Evolutionary conservation across 2,888 invertebrate genomes (phyloP), one percentile per base, ranked within the genome.

Genomic region (Amiota mariae): DNA sequence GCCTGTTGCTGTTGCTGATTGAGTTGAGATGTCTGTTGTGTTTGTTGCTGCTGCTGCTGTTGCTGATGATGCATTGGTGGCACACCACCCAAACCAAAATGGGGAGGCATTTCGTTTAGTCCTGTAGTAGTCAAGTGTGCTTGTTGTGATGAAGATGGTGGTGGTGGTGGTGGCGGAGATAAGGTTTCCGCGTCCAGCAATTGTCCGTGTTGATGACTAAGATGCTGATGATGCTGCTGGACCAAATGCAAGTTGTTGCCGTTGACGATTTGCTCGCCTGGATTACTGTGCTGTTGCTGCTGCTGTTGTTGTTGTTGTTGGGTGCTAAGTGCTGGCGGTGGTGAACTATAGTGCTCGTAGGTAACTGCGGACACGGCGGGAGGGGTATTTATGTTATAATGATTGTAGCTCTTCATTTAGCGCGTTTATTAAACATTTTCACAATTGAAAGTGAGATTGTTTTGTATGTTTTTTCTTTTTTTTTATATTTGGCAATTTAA

Each of bases 71-170:
- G 78, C 56, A 82, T 71, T 78, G 82, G 84, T 76, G 86, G 85
- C 76, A 78, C 83, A 71, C 83, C 92, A 78, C 93, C 92, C 73
- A 88, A 79, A 78, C 90, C 89, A 82, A 90, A 89, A 82, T 89
- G 89, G 77, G 89, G 89, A 90, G 89, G 89, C 89, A 89, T 89
- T 78, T 86, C 87, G 51, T 66, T 47, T 36, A 77, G 70, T 51
- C 75, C 71, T 68, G 66, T 57, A 36, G 51, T 49, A 61, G 73
- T 59, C 20, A 71, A 51, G 13, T 46, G 59, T 13, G 72, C 13
- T 51, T 68, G 57, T 66, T n/a, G n/a, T n/a, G n/a, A n/a, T n/a
- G n/a, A n/a, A n/a, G 68, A 49, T 36, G 36, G 6, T 68, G 59
- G 47, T 24, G 70, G 51, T 70, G 79, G 79, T 75, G 80, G 80